These are phyloP conservation scores for Petrocephalus microphthalmus DNA, from an alignment of 2,113 vertebrate species.

Conservation along the genomic window DNA sequence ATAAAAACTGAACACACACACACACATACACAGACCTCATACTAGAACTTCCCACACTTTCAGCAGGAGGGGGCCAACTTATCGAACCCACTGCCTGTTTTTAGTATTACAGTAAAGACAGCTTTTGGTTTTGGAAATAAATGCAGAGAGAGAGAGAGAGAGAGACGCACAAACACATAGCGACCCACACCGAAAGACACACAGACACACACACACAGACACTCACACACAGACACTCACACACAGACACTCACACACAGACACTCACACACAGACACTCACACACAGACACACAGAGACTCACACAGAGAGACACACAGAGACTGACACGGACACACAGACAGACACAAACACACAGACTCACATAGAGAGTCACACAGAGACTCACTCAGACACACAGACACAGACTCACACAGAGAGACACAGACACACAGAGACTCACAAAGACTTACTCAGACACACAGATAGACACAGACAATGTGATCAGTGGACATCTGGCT, in stretches of 20 bases:
- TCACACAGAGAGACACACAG: too few species aligned
- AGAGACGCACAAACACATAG: not conserved
- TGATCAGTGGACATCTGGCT: constrained; percentile 8
- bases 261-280: not conserved
- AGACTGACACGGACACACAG: too few species aligned
- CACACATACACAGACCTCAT: not conserved
- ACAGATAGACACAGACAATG: not conserved
- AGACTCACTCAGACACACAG: not conserved
- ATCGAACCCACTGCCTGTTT: not conserved
- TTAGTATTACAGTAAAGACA: not conserved
- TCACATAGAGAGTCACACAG: not conserved
- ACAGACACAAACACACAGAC: not conserved
- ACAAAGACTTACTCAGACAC: not conserved
- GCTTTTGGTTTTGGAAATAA: not conserved
- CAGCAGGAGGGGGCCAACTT: not conserved
- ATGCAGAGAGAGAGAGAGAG: not conserved
- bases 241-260: not conserved
- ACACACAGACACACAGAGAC: not conserved
- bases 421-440: not conserved
- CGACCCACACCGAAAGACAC: too few species aligned
- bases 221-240: not conserved
- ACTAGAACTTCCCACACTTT: not conserved
- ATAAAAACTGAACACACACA: not conserved
- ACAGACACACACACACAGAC: not conserved
- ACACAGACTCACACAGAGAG: not conserved